phyloP scores from a whole-genome alignment of 2,797 vertebrate genomes.

The Thalassophryne amazonica region DNA sequence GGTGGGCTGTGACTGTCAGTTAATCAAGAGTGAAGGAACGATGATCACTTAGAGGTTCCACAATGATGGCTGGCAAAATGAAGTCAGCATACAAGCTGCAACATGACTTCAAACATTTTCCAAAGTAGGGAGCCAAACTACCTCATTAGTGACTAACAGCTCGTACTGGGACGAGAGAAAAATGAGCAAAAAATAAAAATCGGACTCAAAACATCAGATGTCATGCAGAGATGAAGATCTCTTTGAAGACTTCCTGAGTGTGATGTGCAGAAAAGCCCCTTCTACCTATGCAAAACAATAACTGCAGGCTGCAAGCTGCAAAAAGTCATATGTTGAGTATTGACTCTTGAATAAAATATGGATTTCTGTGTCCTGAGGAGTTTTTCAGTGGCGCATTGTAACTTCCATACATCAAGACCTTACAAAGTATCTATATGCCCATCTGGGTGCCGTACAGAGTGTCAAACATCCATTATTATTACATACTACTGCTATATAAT shows the following conservation, averaged over 20 bases:
- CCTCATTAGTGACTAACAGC: conserved; percentile 11
- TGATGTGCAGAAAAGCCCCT: too few species aligned
- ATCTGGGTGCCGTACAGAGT: too few species aligned
- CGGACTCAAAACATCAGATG: background rate
- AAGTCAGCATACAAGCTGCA: too few species aligned
- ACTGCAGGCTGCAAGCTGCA: conserved; percentile 8
- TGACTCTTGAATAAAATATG: conserved; percentile 45
- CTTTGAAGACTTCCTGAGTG: too few species aligned
- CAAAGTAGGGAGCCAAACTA: background rate
- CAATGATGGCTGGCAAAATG: too few species aligned
- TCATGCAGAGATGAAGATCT: background rate
- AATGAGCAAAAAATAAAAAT: background rate
- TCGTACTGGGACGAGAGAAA: conserved; percentile 2
- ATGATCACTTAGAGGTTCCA: too few species aligned
- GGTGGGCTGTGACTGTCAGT: too few species aligned
- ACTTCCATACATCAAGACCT: conserved; percentile 47
- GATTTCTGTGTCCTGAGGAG: conserved; percentile 34
- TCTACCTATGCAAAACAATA: conserved; percentile 12
- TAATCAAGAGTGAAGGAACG: too few species aligned
- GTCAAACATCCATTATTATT: too few species aligned
- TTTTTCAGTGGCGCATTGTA: conserved; percentile 4
- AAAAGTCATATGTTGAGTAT: conserved; percentile 33
- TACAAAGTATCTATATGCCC: too few species aligned
- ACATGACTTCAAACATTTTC: conserved; percentile 4
- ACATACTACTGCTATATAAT: too few species aligned